Conservation (phyloP, 2,888 invertebrate species). For the Listrodromus nycthemerus region DNA sequence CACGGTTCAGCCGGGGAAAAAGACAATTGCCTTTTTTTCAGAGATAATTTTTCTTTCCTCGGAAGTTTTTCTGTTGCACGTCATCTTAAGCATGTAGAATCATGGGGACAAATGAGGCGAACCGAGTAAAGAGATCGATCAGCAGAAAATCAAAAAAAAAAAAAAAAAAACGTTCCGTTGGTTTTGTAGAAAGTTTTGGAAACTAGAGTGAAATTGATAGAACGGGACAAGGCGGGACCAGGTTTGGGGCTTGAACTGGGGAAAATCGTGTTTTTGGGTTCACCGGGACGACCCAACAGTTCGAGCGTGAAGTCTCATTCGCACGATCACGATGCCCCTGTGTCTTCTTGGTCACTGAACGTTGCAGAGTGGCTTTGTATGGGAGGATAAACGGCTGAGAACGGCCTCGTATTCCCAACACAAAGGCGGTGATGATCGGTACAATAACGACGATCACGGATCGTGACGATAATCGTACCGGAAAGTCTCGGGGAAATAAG, state of each 20-base stretch:
- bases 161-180: not conserved
- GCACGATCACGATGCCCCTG: slow-evolving; percentile 20
- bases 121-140: not conserved
- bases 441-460: slow-evolving; percentile 57
- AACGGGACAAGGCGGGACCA: not conserved
- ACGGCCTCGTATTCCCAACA: slow-evolving; percentile 47
- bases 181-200: not conserved
- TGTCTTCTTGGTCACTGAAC: not conserved
- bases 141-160: not conserved
- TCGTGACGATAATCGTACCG: slow-evolving; percentile 59
- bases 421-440: slow-evolving; percentile 58
- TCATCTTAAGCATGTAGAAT: too few relatives aligned
- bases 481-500: slow-evolving; percentile 50
- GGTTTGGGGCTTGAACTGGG: not conserved
- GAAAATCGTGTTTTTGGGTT: slow-evolving; percentile 49
- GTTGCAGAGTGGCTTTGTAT: not conserved
- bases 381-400: slow-evolving; percentile 60
- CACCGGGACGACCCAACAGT: slow-evolving; percentile 49
- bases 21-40: too few relatives aligned
- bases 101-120: too few relatives aligned
- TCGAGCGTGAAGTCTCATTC: slow-evolving; percentile 50
- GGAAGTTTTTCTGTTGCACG: too few relatives aligned
- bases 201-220: not conserved
- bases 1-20: too few relatives aligned
- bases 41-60: too few relatives aligned